A percentile compares a stretch with the other conserved stretches of the same genome.
Conservation (phyloP, 2,797 vertebrate genomes). For the Myripristis jacobus region DNA sequence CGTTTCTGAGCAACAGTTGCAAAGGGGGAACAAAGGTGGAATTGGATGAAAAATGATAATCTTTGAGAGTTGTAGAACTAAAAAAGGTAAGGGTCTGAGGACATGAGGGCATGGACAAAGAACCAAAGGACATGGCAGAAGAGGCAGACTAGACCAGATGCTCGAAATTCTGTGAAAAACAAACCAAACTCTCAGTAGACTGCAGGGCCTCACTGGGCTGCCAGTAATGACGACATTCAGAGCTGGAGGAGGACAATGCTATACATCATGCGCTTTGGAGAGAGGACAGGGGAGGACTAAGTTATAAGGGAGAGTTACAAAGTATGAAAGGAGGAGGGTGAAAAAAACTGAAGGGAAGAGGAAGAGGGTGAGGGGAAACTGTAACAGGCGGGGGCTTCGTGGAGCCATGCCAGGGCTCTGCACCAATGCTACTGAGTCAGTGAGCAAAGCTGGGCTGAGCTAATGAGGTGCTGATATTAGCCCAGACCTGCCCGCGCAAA, state of each 20-base stretch:
- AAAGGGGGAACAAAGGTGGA: conserved; percentile 33
- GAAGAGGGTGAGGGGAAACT: conserved; percentile 42
- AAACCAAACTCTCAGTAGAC: conserved; percentile 35
- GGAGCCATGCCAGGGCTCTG: conserved; percentile 67
- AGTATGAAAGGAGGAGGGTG: conserved; percentile 22
- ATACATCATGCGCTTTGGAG: conserved; percentile 42
- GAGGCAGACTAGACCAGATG: conserved; percentile 17
- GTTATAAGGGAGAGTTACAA: conserved; percentile 10
- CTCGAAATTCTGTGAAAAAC: conserved; percentile 34
- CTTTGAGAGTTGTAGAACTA: background rate
- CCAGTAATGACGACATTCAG: conserved; percentile 44
- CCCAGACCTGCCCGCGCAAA: conserved; percentile 54
- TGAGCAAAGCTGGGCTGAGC: conserved; percentile 52
- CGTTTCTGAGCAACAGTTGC: conserved; percentile 32
- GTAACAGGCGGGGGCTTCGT: conserved; percentile 77
- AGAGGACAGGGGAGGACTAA: conserved; percentile 32
- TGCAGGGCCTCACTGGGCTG: conserved; percentile 27
- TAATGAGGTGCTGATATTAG: conserved; percentile 62
- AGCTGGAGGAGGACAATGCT: conserved; percentile 35
- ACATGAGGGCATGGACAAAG: conserved; percentile 18
- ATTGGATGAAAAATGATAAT: conserved; percentile 9
- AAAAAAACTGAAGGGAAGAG: conserved; percentile 42
- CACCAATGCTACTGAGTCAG: conserved; percentile 59
- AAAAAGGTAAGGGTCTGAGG: background rate
- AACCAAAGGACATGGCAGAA: conserved; percentile 1